Conservation (phyloP, 1,140 invertebrate species). For the Drosophila equinoxialis region DNA sequence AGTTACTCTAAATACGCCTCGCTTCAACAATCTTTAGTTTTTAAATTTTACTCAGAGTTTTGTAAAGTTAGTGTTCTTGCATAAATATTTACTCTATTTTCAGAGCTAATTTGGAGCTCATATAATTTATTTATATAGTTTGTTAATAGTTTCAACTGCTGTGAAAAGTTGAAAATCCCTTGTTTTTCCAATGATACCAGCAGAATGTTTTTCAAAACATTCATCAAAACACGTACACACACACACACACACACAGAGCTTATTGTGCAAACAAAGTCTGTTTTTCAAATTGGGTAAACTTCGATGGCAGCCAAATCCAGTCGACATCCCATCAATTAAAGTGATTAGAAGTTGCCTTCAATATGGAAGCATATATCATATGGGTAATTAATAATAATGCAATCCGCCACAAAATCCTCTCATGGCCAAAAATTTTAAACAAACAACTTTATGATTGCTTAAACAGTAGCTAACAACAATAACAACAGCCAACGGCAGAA, state of each 20-base stretch:
- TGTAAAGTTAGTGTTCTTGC: too few species aligned
- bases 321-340: constrained; percentile 50
- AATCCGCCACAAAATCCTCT: constrained; percentile 9
- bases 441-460: constrained; percentile 17
- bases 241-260: neutral
- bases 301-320: neutral
- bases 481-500: constrained; percentile 2
- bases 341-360: constrained; percentile 43
- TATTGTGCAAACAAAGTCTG: neutral
- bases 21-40: too few species aligned
- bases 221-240: too few species aligned
- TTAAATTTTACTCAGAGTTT: too few species aligned
- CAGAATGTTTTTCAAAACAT: too few species aligned
- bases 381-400: constrained; percentile 33
- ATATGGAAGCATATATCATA: constrained; percentile 7
- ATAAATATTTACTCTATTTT: too few species aligned
- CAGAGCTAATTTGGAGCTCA: too few species aligned
- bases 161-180: too few species aligned
- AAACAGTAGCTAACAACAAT: neutral
- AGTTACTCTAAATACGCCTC: too few species aligned
- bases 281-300: constrained; percentile 22
- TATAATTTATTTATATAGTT: too few species aligned
- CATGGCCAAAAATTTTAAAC: constrained; percentile 17
- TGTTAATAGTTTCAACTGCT: too few species aligned
- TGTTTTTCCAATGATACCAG: too few species aligned